phyloP scores from a whole-genome alignment of 2,888 invertebrate genomes.

The Phengaris alcon region DNA sequence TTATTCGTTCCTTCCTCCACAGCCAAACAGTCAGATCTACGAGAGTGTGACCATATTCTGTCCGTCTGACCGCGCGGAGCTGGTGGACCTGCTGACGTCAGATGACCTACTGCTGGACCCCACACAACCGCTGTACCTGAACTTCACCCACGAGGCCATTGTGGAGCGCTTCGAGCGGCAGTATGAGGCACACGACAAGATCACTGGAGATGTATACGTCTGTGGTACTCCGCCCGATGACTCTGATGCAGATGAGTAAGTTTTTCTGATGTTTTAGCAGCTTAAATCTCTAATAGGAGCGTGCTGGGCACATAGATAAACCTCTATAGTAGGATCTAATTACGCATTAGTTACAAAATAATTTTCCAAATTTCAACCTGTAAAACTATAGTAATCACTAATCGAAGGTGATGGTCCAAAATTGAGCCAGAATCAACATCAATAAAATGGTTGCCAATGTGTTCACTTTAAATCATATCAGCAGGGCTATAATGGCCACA shows the following conservation, averaged over 20 bases:
- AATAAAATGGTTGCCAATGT: no score
- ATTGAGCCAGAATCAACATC: no score
- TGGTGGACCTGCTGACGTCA: slow-evolving; percentile 84
- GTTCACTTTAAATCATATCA: no score
- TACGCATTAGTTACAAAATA: no score
- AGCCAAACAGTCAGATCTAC: slow-evolving; percentile 89
- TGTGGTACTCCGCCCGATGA: slow-evolving; percentile 82
- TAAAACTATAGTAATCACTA: no score
- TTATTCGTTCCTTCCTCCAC: slow-evolving; percentile 34
- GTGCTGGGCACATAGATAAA: no score
- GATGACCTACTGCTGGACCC: slow-evolving; percentile 90
- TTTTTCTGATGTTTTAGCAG: background rate
- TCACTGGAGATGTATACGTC: slow-evolving; percentile 89
- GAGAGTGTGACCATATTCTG: slow-evolving; percentile 93
- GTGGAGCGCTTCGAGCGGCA: slow-evolving; percentile 84
- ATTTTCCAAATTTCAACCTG: no score
- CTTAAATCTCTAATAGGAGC: no score
- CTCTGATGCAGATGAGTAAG: slow-evolving; percentile 78
- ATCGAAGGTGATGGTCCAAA: no score
- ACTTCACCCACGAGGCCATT: slow-evolving; percentile 90
- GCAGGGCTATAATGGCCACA: no score
- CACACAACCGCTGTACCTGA: slow-evolving; percentile 89
- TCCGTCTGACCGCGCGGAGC: slow-evolving; percentile 86
- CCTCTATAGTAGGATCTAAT: no score
- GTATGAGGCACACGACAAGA: slow-evolving; percentile 86